These are phyloP conservation scores for Lithophane leautieri DNA, from an alignment of 2,888 invertebrate genomes.

Conservation along the genomic window DNA sequence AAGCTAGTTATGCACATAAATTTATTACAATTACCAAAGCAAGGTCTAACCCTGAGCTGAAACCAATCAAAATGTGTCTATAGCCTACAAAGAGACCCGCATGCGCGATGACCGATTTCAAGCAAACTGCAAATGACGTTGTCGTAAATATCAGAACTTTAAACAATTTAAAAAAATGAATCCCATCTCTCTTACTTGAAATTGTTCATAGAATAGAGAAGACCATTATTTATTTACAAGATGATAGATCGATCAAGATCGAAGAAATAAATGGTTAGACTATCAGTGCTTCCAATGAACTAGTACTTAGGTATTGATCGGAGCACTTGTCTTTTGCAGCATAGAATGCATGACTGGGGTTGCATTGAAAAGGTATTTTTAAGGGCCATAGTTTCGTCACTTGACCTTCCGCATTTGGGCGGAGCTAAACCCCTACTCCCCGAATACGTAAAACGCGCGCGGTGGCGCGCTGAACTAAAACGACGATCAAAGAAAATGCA, in stretches of 20 bases:
- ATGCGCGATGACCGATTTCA: not conserved
- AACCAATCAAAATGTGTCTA: slow-evolving; percentile 11
- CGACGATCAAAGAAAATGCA: no score
- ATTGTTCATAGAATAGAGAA: not conserved
- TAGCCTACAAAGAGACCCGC: not conserved
- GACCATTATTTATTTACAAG: slow-evolving; percentile 34
- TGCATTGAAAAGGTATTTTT: not conserved
- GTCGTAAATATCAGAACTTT: not conserved
- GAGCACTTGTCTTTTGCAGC: slow-evolving; percentile 3
- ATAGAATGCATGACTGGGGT: slow-evolving; percentile 3
- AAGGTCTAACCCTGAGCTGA: not conserved
- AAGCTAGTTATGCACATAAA: not conserved
- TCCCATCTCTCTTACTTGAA: slow-evolving; percentile 4
- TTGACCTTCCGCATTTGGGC: no score
- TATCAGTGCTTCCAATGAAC: not conserved
- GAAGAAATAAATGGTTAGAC: slow-evolving; percentile 5
- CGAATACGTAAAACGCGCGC: no score
- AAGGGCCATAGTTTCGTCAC: no score
- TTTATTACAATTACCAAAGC: not conserved
- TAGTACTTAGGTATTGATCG: slow-evolving; percentile 4
- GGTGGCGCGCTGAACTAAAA: no score
- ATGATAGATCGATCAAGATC: slow-evolving; percentile 16
- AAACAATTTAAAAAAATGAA: not conserved
- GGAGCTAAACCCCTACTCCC: no score
- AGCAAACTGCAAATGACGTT: not conserved